Conservation (phyloP, 2,888 invertebrate genomes). For the Mesoligia furuncula region DNA sequence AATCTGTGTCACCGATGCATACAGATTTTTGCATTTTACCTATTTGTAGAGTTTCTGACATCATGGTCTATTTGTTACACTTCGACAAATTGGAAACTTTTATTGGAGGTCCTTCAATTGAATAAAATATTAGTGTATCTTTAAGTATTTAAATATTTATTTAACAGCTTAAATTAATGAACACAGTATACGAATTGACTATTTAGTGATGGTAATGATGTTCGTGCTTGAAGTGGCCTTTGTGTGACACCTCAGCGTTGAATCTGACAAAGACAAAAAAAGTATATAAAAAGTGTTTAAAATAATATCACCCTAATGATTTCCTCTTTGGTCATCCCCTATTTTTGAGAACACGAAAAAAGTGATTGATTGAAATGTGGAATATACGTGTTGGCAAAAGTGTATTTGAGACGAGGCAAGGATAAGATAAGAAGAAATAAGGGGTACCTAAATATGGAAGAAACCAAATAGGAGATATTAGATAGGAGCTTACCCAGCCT, state of each 20-base stretch:
- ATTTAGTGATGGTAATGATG: constrained; percentile 67
- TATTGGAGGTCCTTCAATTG: neutral
- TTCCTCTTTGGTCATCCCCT: neutral
- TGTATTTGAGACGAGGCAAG: neutral
- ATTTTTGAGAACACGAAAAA: neutral
- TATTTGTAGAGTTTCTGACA: constrained; percentile 33
- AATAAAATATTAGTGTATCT: neutral
- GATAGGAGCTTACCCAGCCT: constrained; percentile 79
- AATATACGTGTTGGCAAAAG: neutral
- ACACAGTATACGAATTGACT: constrained; percentile 12
- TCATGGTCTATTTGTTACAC: neutral
- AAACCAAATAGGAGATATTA: neutral
- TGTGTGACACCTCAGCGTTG: constrained; percentile 87
- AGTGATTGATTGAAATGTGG: neutral
- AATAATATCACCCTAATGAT: neutral
- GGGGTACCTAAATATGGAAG: neutral
- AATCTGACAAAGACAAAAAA: constrained; percentile 77
- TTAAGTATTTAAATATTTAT: constrained; percentile 51
- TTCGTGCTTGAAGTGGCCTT: constrained; percentile 79
- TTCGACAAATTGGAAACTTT: neutral
- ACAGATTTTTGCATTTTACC: constrained; percentile 42
- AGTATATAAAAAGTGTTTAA: neutral
- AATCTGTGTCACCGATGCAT: constrained; percentile 54
- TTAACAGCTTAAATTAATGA: constrained; percentile 60
- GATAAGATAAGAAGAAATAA: neutral